A percentile compares a stretch with the other conserved stretches of the same genome.
phyloP scores from a whole-genome alignment of 1,140 invertebrate genomes.

The Ridgeia piscesae region DNA sequence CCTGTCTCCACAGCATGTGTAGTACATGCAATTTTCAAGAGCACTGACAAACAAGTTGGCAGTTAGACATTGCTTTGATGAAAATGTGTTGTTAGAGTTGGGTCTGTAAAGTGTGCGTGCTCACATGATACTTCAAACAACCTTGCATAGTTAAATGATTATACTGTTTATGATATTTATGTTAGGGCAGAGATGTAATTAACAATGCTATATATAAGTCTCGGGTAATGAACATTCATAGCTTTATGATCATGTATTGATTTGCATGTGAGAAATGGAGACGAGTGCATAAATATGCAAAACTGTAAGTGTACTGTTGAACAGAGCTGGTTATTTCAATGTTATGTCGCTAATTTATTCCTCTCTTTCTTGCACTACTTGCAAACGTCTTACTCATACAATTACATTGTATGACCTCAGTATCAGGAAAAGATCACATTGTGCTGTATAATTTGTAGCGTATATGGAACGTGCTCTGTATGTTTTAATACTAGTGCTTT shows the following conservation, averaged over 20 bases:
- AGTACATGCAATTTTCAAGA: neutral
- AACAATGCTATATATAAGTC: neutral
- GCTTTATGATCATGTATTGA: neutral
- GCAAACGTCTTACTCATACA: neutral
- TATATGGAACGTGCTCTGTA: neutral
- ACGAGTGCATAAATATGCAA: neutral
- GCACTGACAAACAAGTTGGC: neutral
- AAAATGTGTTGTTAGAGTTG: neutral
- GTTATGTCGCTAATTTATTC: neutral
- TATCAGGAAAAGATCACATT: neutral
- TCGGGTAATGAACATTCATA: neutral
- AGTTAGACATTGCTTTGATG: neutral
- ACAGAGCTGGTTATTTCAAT: neutral
- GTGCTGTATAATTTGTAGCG: neutral
- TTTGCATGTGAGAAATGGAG: neutral
- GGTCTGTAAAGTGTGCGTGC: neutral
- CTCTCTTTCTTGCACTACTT: neutral
- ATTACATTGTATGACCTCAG: neutral
- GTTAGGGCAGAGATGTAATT: constrained; percentile 1
- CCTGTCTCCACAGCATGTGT: neutral
- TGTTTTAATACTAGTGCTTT: neutral
- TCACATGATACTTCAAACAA: neutral
- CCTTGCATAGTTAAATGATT: neutral
- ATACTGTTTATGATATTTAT: neutral
- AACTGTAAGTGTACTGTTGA: neutral